These are phyloP conservation scores for Pseudanteris insignis DNA, from an alignment of 2,888 invertebrate genomes.

Conservation along the genomic window DNA sequence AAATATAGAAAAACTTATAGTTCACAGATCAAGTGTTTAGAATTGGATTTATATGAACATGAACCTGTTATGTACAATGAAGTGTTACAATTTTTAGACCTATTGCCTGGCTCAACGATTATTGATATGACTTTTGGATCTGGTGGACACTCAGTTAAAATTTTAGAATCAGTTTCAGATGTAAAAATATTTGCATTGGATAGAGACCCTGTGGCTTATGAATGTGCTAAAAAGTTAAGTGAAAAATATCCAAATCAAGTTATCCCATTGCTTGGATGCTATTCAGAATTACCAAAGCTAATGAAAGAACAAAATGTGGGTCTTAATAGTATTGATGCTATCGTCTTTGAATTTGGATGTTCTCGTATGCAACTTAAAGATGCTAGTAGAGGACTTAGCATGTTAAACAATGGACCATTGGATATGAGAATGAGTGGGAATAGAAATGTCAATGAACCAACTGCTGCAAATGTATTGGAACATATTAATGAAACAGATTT, in stretches of 20 bases:
- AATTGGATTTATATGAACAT: slow-evolving; percentile 13
- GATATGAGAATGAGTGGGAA: slow-evolving; percentile 96
- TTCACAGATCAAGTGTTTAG: too few species aligned
- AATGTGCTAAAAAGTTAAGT: slow-evolving; percentile 74
- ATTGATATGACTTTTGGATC: slow-evolving; percentile 97
- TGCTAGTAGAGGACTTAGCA: slow-evolving; percentile 83
- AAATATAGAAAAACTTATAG: too few species aligned
- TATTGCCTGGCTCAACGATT: slow-evolving; percentile 72
- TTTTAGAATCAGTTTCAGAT: slow-evolving; percentile 74
- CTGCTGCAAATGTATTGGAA: slow-evolving; percentile 88
- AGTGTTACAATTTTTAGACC: slow-evolving; percentile 75
- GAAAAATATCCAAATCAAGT: slow-evolving; percentile 76
- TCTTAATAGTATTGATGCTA: slow-evolving; percentile 80
- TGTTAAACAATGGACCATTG: slow-evolving; percentile 85
- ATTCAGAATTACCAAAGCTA: slow-evolving; percentile 83
- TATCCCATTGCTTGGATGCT: slow-evolving; percentile 83
- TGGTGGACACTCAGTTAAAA: slow-evolving; percentile 85
- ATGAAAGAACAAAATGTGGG: slow-evolving; percentile 71
- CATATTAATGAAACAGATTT: slow-evolving; percentile 81
- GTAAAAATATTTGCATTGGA: slow-evolving; percentile 84
- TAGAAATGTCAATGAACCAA: slow-evolving; percentile 76
- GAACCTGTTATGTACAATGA: slow-evolving; percentile 80
- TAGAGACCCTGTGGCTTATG: slow-evolving; percentile 83
- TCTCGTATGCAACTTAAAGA: slow-evolving; percentile 95
- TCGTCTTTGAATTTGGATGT: slow-evolving; percentile 92